Evolutionary conservation across 2,888 invertebrate genomes (phyloP).

Genomic region (Fragum sueziense): DNA sequence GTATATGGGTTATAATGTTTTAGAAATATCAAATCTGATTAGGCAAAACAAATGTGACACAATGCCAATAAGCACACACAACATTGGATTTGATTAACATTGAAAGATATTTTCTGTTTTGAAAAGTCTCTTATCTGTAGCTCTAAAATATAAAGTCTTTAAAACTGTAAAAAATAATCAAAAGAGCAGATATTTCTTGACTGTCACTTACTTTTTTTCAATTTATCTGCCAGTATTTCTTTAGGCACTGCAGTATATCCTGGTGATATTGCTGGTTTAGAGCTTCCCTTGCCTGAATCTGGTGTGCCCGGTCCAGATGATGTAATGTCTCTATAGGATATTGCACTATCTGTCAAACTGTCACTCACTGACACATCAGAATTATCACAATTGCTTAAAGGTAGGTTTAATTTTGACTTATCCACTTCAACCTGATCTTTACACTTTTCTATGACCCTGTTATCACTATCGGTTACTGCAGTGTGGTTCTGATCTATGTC

Average conservation of each 20-base stretch:
- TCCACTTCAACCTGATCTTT: slow-evolving; percentile 18
- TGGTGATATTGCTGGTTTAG: slow-evolving; percentile 28
- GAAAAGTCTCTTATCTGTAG: too few species aligned
- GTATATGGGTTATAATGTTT: too few species aligned
- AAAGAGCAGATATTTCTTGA: too few species aligned
- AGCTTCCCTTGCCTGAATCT: slow-evolving; percentile 5
- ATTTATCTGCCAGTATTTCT: slow-evolving; percentile 66
- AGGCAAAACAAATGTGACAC: too few species aligned
- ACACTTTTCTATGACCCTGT: slow-evolving; percentile 54
- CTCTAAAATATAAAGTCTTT: too few species aligned
- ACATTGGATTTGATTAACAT: too few species aligned
- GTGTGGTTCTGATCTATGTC: background rate
- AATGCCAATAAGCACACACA: too few species aligned
- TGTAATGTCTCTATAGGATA: slow-evolving; percentile 47
- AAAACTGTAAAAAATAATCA: too few species aligned
- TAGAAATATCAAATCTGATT: too few species aligned
- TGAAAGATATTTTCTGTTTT: too few species aligned
- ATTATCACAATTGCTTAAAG: slow-evolving; percentile 45
- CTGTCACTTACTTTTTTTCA: slow-evolving; percentile 75
- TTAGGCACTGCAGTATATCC: slow-evolving; percentile 13
- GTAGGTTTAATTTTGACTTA: slow-evolving; percentile 32
- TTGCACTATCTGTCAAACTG: slow-evolving; percentile 40
- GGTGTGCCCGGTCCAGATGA: slow-evolving; percentile 30
- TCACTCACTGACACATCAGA: slow-evolving; percentile 17
- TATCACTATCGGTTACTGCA: slow-evolving; percentile 30